These are phyloP conservation scores for Andrena praecox DNA, from an alignment of 2,888 invertebrate species.

Conservation along the genomic window DNA sequence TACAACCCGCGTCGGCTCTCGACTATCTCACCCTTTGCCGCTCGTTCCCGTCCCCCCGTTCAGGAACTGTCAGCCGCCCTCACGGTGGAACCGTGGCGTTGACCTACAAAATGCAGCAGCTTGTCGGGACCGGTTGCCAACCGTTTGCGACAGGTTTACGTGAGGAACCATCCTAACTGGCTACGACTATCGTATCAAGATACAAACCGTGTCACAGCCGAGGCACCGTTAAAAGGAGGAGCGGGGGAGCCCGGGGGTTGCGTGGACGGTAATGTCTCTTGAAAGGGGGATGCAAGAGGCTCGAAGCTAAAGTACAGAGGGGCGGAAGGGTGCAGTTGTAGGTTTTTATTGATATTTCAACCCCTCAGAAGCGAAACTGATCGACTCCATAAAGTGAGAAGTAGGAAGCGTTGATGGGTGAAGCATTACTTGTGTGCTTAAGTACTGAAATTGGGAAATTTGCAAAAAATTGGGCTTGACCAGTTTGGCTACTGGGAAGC, in stretches of 20 bases:
- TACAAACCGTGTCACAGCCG: slow-evolving; percentile 48
- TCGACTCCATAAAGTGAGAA: no score
- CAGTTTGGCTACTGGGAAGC: no score
- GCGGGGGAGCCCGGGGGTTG: not conserved
- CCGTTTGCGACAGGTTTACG: slow-evolving; percentile 73
- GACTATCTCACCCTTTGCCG: slow-evolving; percentile 66
- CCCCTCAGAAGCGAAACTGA: not conserved
- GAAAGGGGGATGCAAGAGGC: not conserved
- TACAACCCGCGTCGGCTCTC: slow-evolving; percentile 74
- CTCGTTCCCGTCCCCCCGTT: slow-evolving; percentile 45
- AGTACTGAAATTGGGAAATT: no score
- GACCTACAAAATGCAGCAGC: slow-evolving; percentile 76
- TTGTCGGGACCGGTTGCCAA: slow-evolving; percentile 73
- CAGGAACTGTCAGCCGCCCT: slow-evolving; percentile 71
- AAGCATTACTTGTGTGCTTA: no score
- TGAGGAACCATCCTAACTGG: slow-evolving; percentile 69
- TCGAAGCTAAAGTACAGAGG: not conserved
- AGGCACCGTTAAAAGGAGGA: slow-evolving; percentile 42
- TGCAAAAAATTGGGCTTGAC: no score
- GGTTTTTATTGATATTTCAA: slow-evolving; percentile 4
- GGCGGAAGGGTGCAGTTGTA: not conserved
- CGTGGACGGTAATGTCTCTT: slow-evolving; percentile 20
- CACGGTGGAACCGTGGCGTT: slow-evolving; percentile 65
- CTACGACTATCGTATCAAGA: slow-evolving; percentile 68
- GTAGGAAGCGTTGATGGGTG: no score